These are phyloP conservation scores for Eugnorisma glareosa DNA, from an alignment of 2,888 invertebrate genomes.

Conservation along the genomic window DNA sequence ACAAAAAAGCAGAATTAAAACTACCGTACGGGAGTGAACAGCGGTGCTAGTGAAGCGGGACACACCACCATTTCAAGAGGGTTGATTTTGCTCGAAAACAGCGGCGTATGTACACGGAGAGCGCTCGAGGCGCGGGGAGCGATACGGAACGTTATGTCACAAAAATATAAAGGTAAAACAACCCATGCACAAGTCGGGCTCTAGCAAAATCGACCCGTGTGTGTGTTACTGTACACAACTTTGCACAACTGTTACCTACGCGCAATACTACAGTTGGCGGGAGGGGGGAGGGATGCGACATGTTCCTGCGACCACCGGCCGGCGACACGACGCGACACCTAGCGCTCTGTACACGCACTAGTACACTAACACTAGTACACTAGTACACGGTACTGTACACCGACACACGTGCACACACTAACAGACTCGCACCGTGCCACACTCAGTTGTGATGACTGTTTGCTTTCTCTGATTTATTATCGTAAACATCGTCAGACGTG, in stretches of 20 bases:
- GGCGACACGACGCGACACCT: constrained; percentile 40
- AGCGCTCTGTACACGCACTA: constrained; percentile 57
- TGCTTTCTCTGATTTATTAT: constrained; percentile 85
- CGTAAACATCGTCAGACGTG: constrained; percentile 73
- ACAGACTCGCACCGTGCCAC: constrained; percentile 85
- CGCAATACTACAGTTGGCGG: constrained; percentile 74
- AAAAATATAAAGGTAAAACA: constrained; percentile 70
- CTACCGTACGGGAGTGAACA: constrained; percentile 68
- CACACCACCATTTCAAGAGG: constrained; percentile 90
- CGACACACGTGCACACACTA: constrained; percentile 78
- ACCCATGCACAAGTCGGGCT: constrained; percentile 88
- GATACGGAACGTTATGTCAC: constrained; percentile 50
- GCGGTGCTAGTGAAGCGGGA: constrained; percentile 74
- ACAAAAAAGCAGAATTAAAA: constrained; percentile 84
- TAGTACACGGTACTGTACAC: constrained; percentile 28
- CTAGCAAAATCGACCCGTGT: constrained; percentile 81
- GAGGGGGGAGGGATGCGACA: constrained; percentile 75
- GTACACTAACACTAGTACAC: constrained; percentile 21
- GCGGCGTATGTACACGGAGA: constrained; percentile 73
- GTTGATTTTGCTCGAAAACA: constrained; percentile 87
- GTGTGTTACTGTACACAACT: constrained; percentile 76
- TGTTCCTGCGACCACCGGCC: constrained; percentile 86
- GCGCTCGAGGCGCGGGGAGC: constrained; percentile 64
- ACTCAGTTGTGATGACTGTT: constrained; percentile 89
- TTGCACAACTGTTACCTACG: constrained; percentile 75